These are phyloP conservation scores for Acromyrmex charruanus DNA, from an alignment of 1,140 invertebrate genomes.

Conservation along the genomic window DNA sequence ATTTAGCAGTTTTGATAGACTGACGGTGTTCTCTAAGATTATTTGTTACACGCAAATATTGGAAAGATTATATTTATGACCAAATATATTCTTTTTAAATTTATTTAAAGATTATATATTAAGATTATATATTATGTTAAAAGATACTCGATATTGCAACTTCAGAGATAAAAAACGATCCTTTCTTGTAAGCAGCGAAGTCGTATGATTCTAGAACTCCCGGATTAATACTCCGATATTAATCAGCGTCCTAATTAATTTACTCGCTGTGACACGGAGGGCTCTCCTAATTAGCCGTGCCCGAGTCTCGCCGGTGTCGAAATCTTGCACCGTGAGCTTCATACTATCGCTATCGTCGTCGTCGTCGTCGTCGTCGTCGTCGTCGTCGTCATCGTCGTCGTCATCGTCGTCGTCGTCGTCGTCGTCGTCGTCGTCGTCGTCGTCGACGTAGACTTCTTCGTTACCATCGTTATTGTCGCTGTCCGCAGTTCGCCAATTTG, in stretches of 20 bases:
- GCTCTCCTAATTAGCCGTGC: conserved; percentile 81
- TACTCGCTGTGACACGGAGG: conserved; percentile 76
- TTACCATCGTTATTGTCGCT: background rate
- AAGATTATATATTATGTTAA: background rate
- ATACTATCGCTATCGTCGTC: conserved; percentile 55
- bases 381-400: background rate
- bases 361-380: background rate
- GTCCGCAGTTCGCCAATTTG: conserved; percentile 80
- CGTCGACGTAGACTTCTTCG: background rate
- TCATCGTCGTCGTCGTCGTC: conserved; percentile 48
- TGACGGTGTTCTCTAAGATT: background rate
- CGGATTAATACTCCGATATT: conserved; percentile 80
- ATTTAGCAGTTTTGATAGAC: background rate
- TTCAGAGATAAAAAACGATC: conserved; percentile 19
- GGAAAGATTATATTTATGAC: background rate
- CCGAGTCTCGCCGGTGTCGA: conserved; percentile 81
- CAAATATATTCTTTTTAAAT: background rate
- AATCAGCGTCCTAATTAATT: conserved; percentile 85
- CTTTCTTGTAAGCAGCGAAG: background rate
- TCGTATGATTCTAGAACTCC: conserved; percentile 20
- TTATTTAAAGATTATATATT: background rate
- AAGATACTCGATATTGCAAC: background rate
- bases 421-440: no score
- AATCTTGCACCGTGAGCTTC: conserved; percentile 81
- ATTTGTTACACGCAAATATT: background rate